A percentile compares a stretch with the other conserved stretches of the same genome.
These are phyloP conservation scores for Drosophila picticornis DNA, from an alignment of 2,888 invertebrate species.

Conservation along the genomic window DNA sequence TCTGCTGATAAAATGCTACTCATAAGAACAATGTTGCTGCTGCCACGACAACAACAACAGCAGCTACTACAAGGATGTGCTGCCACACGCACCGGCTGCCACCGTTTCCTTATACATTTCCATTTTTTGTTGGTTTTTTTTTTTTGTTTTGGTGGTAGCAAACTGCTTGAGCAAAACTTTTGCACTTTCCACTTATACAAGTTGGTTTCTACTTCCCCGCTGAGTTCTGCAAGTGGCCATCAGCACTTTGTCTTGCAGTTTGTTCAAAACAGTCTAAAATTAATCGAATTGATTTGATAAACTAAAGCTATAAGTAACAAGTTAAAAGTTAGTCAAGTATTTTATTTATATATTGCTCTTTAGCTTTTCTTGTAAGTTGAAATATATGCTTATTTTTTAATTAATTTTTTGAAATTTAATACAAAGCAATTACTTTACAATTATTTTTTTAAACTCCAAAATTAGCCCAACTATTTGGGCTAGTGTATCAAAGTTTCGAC, in stretches of 20 bases:
- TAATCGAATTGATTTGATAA: background rate
- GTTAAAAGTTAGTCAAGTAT: background rate
- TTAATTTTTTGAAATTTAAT: background rate
- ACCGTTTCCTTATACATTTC: background rate
- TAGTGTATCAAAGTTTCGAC: slow-evolving; percentile 39
- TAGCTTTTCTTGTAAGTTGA: fast-evolving
- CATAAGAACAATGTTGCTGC: slow-evolving; percentile 70
- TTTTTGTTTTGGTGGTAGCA: slow-evolving; percentile 38
- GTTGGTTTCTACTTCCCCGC: slow-evolving; percentile 30
- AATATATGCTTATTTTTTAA: background rate
- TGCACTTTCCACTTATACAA: slow-evolving; percentile 62
- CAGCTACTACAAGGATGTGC: slow-evolving; percentile 37
- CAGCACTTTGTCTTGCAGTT: slow-evolving; percentile 27
- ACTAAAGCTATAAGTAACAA: background rate
- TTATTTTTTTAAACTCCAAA: background rate
- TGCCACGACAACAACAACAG: slow-evolving; percentile 33
- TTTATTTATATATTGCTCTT: background rate
- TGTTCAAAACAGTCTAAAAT: background rate
- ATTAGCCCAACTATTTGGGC: background rate
- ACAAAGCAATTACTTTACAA: background rate
- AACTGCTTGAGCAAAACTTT: slow-evolving; percentile 60
- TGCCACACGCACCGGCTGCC: slow-evolving; percentile 55
- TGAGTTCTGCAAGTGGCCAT: slow-evolving; percentile 16
- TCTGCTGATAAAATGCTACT: slow-evolving; percentile 79
- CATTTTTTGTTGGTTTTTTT: background rate